Evolutionary conservation across 2,113 vertebrate genomes (phyloP).

Genomic region (Ptilonorhynchus violaceus): DNA sequence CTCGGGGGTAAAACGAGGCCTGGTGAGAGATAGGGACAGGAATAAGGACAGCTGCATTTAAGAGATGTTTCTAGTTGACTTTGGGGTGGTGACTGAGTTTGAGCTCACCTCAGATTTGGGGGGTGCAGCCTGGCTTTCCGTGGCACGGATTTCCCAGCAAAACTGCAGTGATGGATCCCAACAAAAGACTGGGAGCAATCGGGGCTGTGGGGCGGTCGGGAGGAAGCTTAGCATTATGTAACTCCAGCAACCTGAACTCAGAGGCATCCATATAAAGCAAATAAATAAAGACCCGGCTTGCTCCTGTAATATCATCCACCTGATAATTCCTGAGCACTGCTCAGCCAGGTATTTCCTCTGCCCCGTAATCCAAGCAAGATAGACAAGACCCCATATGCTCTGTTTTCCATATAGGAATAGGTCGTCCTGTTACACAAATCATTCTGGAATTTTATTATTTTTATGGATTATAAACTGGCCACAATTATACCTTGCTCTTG

Average conservation of each 20-base stretch:
- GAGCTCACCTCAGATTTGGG: neutral
- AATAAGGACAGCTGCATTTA: neutral
- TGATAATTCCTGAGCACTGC: conserved; percentile 35
- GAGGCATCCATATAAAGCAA: neutral
- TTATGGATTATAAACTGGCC: neutral
- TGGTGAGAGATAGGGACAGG: neutral
- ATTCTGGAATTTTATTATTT: neutral
- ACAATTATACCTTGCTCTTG: neutral
- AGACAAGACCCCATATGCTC: neutral
- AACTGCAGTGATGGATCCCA: neutral
- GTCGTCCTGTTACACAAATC: neutral
- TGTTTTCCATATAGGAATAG: neutral
- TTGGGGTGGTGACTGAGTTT: neutral
- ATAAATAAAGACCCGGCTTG: neutral
- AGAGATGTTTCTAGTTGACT: neutral
- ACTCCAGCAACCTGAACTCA: neutral
- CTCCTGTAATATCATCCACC: conserved; percentile 10
- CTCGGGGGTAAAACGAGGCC: neutral
- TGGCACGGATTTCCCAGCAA: neutral
- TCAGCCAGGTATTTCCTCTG: conserved; percentile 52
- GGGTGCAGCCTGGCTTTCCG: neutral
- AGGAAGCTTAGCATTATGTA: neutral
- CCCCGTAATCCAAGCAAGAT: neutral
- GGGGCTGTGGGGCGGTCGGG: neutral
- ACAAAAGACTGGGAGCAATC: neutral